Percentiles rank a stretch among this genome's conserved stretches.
Evolutionary conservation across 2,113 vertebrate genomes (phyloP).

Genomic region (Oreocharis arfaki): DNA sequence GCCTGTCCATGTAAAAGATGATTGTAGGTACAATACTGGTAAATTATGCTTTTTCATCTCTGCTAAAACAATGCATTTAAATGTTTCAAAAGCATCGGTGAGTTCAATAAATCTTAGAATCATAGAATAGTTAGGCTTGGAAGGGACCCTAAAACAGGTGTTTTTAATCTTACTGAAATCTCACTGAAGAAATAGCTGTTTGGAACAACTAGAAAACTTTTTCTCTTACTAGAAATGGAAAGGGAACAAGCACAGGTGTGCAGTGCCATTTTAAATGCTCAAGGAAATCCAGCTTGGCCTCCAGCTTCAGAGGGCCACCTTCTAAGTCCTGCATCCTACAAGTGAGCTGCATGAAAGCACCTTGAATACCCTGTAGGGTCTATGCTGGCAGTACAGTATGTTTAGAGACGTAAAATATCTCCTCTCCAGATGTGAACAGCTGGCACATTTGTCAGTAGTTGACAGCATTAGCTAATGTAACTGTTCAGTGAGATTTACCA

Average conservation of each 20-base stretch:
- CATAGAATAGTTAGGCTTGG: not conserved
- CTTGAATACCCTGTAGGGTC: not conserved
- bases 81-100: not conserved
- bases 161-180: not conserved
- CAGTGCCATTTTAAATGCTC: not conserved
- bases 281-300: not conserved
- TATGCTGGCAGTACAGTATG: rapidly evolving
- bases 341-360: not conserved
- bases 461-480: not conserved
- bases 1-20: not conserved
- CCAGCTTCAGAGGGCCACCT: not conserved
- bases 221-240: not conserved
- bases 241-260: not conserved
- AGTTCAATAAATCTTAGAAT: not conserved
- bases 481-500: not conserved
- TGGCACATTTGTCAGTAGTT: not conserved
- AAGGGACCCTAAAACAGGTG: not conserved
- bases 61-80: not conserved
- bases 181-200: not conserved
- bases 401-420: not conserved
- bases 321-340: not conserved
- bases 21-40: not conserved
- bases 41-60: not conserved
- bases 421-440: not conserved
- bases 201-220: not conserved